Percentiles rank a stretch among this genome's conserved stretches.
Conservation (phyloP, 2,888 invertebrate species). For the Clistopyga incitator region DNA sequence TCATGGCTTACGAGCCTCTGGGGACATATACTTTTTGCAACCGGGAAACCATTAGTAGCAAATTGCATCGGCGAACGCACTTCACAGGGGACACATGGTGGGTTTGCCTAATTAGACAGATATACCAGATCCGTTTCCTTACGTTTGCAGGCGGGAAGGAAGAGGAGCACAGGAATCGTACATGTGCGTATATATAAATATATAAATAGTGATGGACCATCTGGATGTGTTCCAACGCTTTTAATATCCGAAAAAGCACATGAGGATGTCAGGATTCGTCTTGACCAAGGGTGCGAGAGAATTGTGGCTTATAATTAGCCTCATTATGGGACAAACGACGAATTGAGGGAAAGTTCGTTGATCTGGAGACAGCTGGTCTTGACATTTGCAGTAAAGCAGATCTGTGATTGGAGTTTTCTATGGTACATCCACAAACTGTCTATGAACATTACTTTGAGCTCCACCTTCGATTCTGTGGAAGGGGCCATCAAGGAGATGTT, state of each 20-base stretch:
- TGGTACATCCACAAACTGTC: too few relatives aligned
- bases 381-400: background rate
- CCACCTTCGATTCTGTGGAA: too few relatives aligned
- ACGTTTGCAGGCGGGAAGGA: background rate
- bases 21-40: conserved; percentile 45
- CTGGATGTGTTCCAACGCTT: background rate
- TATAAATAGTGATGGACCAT: background rate
- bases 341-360: conserved; percentile 34
- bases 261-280: background rate
- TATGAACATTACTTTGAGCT: too few relatives aligned
- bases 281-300: conserved; percentile 1
- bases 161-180: background rate
- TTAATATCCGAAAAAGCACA: background rate
- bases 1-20: conserved; percentile 54
- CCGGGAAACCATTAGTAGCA: conserved; percentile 58
- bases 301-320: background rate
- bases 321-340: background rate
- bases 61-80: conserved; percentile 58
- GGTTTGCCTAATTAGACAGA: conserved; percentile 61
- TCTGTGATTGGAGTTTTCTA: too few relatives aligned
- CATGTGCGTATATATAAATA: background rate
- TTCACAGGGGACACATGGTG: conserved; percentile 42
- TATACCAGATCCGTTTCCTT: conserved; percentile 14
- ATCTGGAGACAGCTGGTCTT: background rate
- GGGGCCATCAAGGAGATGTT: too few relatives aligned